Evolutionary conservation across 2,888 invertebrate species (phyloP).

Genomic region (Muscina levida): DNA sequence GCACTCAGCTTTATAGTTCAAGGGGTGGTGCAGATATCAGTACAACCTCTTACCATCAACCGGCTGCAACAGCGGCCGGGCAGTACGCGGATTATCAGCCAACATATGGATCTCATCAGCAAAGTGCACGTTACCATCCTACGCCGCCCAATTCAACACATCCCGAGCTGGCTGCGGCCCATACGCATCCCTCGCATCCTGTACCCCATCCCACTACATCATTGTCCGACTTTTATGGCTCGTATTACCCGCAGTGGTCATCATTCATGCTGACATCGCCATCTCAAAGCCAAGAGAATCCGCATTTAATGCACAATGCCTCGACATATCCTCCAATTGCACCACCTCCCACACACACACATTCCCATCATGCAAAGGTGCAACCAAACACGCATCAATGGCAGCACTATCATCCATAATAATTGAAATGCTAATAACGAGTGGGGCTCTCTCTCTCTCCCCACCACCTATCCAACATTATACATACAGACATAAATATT

Average conservation of each 20-base stretch:
- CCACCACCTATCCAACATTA: conserved; percentile 1
- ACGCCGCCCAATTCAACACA: conserved; percentile 39
- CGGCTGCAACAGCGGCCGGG: conserved; percentile 54
- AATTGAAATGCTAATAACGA: conserved; percentile 31
- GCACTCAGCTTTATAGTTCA: conserved; percentile 30
- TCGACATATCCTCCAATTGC: conserved; percentile 44
- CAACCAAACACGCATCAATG: conserved; percentile 57
- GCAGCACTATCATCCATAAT: conserved; percentile 64
- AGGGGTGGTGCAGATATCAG: conserved; percentile 44
- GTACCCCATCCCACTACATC: conserved; percentile 47
- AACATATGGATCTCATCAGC: conserved; percentile 64
- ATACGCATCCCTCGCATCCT: conserved; percentile 43
- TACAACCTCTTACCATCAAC: conserved; percentile 53
- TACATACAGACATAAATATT: conserved; percentile 49
- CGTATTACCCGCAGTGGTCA: conserved; percentile 64
- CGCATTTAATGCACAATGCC: conserved; percentile 60
- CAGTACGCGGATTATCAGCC: conserved; percentile 56
- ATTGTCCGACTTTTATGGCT: conserved; percentile 60
- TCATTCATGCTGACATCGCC: conserved; percentile 62
- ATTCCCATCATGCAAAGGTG: conserved; percentile 64
- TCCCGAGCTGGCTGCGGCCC: conserved; percentile 41
- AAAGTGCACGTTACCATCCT: conserved; percentile 55
- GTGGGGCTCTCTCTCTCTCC: conserved; percentile 14
- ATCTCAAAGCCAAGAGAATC: conserved; percentile 50
- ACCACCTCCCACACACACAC: conserved; percentile 58